phyloP scores from a whole-genome alignment of 2,797 vertebrate genomes.

The Synanceia verrucosa region DNA sequence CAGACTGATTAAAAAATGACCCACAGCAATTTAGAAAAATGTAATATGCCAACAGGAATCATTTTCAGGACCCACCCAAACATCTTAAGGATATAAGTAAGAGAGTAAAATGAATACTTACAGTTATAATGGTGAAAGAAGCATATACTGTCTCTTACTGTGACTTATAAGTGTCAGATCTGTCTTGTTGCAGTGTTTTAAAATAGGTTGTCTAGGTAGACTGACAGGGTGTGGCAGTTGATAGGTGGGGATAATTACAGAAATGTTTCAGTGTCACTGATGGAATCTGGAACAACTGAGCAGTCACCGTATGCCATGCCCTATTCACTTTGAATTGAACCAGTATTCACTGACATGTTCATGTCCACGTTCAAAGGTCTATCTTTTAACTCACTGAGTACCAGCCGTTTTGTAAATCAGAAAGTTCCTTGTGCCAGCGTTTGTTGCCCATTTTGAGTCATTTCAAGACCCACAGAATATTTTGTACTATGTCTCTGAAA shows the following conservation, averaged over 20 bases:
- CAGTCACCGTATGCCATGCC: background rate
- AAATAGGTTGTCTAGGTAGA: background rate
- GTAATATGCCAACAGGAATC: background rate
- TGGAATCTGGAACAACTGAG: background rate
- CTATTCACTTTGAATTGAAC: too few relatives aligned
- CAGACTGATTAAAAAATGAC: background rate
- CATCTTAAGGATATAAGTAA: background rate
- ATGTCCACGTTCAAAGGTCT: background rate
- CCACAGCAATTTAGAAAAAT: background rate
- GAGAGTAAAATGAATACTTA: background rate
- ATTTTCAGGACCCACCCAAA: background rate
- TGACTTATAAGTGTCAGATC: background rate
- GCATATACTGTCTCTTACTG: background rate
- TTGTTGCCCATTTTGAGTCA: too few relatives aligned
- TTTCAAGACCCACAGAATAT: too few relatives aligned
- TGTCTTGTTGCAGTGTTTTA: background rate
- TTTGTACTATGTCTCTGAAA: too few relatives aligned
- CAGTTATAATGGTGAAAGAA: background rate
- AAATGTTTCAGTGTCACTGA: background rate
- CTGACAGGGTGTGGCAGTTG: background rate
- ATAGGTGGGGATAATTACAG: background rate
- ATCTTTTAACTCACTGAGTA: too few relatives aligned
- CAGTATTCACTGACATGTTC: background rate
- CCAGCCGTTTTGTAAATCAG: too few relatives aligned
- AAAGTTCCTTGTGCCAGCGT: too few relatives aligned